Conservation (phyloP, 2,888 invertebrate genomes). For the Hesperia comma region DNA sequence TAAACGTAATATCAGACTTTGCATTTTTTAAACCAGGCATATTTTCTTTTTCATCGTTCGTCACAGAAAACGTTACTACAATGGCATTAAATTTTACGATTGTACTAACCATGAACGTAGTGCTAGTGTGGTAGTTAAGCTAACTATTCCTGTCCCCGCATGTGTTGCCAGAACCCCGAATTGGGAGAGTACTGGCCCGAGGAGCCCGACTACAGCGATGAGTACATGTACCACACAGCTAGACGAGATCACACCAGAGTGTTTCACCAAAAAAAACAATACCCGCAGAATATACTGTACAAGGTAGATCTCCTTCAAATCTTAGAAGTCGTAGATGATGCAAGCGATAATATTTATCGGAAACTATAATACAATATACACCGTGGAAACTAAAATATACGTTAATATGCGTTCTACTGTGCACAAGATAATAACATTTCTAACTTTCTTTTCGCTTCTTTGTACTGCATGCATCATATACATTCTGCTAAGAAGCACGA, state of each 20-base stretch:
- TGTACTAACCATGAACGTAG: conserved; percentile 38
- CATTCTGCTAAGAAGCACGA: conserved; percentile 33
- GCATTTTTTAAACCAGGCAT: neutral
- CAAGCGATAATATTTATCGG: conserved; percentile 10
- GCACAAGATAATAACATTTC: no score
- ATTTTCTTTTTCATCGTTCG: neutral
- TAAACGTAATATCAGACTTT: no score
- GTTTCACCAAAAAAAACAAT: conserved; percentile 80
- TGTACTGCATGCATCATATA: conserved; percentile 31
- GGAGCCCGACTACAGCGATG: conserved; percentile 78
- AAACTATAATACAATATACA: no score
- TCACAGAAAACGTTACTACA: conserved; percentile 18
- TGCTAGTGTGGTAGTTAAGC: conserved; percentile 50
- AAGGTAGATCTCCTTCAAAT: conserved; percentile 65
- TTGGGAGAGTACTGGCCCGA: conserved; percentile 72
- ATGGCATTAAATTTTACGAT: conserved; percentile 19
- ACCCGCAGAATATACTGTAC: conserved; percentile 79
- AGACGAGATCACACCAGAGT: conserved; percentile 76
- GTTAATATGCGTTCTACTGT: no score
- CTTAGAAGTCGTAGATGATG: conserved; percentile 38
- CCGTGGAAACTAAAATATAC: no score
- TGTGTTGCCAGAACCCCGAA: conserved; percentile 68
- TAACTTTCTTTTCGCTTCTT: neutral
- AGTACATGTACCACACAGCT: conserved; percentile 82
- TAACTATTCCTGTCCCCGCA: conserved; percentile 66